Evolutionary conservation across 2,113 vertebrate species (phyloP), one percentile per base, ranked within the genome.

Genomic region (Crotalus horridus): DNA sequence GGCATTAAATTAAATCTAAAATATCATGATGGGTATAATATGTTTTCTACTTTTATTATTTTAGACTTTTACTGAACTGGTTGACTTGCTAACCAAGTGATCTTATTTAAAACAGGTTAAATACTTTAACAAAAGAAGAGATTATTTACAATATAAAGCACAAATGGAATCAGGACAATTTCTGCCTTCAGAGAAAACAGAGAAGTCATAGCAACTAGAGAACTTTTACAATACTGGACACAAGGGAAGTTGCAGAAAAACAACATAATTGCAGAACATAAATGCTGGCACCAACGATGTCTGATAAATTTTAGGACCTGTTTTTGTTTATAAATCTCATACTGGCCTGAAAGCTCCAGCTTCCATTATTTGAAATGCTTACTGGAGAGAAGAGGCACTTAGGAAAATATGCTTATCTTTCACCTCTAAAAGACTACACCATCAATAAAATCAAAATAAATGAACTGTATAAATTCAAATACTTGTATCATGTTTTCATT

Each of bases 111-210:
- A 92, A 94, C 97, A 99, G 99, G 98, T 99, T 93, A 99, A 99
- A 93, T 98, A 99, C 93, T 99, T 99, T 94, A 94, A 96, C 95
- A 99, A 98, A 97, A 98, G 99, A 97, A 98, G 99, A 97, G 98
- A 99, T 94, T 99, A 98, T 93, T 96, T 99, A 96, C 99, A 99
- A 97, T 99, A 98, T 64, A 99, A 99, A 95, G 98, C 96, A 91
- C 98, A 98, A 94, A 97, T 99, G 95, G 95, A 99, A 97, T 95
- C 95, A 0, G 98, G 98, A 94, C 97, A 98, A 0, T 99, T 98
- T 96, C 90, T 93, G 46, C 97, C 98, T 91, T 94, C 98, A 33
- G 96, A 97, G 89, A 96, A 97, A 13, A 94, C 97, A 8, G 89
- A 94, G 6, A 97, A 98, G 91, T 95, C 97, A 43, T 98, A 98